phyloP scores from a whole-genome alignment of 2,113 vertebrate genomes.

The Corythornis vintsioides region DNA sequence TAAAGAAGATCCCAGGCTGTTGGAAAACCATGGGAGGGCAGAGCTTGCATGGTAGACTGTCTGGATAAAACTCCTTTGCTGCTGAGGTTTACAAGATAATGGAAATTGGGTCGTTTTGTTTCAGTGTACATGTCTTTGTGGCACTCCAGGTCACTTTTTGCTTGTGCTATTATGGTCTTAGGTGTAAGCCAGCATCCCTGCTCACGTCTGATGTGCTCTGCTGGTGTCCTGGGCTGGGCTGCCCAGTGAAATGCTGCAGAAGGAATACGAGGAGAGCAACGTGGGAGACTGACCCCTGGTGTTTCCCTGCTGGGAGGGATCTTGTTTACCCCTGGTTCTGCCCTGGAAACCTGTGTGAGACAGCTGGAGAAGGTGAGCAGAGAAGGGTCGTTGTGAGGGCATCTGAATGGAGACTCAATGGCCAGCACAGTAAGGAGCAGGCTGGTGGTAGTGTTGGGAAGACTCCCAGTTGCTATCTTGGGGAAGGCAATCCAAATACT shows the following conservation, averaged over 20 bases:
- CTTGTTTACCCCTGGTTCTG: not conserved
- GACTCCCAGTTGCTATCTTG: not conserved
- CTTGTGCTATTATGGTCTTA: not conserved
- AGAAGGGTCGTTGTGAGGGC: not conserved
- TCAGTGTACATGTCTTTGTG: not conserved
- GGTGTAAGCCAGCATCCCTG: not conserved
- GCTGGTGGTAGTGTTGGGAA: not conserved
- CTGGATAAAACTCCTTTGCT: not conserved
- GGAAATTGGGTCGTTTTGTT: not conserved
- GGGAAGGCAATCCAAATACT: not conserved
- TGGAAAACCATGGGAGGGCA: not conserved
- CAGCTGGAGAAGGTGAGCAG: not conserved
- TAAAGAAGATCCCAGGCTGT: not conserved
- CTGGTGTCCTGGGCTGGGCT: not conserved
- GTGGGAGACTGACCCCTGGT: not conserved
- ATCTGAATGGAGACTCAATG: not conserved
- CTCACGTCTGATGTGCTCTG: fast-evolving
- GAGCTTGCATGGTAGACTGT: not conserved
- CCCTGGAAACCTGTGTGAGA: not conserved
- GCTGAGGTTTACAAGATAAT: not conserved
- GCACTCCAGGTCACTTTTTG: not conserved
- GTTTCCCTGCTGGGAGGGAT: not conserved
- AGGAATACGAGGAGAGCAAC: not conserved
- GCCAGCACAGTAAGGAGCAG: not conserved
- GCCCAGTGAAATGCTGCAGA: not conserved